Evolutionary conservation across 1,140 invertebrate species (phyloP).

Genomic region (Spodoptera litura): DNA sequence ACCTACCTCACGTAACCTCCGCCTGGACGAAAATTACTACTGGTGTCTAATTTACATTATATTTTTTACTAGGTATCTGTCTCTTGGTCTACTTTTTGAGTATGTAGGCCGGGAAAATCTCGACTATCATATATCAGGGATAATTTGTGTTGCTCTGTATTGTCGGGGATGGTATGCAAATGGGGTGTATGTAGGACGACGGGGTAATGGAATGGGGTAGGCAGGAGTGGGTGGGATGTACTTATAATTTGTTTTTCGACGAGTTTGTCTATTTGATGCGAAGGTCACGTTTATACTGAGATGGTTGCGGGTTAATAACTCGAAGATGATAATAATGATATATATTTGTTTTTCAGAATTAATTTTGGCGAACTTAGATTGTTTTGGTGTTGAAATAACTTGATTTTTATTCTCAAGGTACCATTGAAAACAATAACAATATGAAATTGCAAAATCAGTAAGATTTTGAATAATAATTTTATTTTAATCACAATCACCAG

Average conservation of each 20-base stretch:
- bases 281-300: neutral
- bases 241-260: conserved; percentile 32
- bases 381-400: too few relatives aligned
- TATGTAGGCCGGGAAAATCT: conserved; percentile 22
- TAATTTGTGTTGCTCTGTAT: conserved; percentile 42
- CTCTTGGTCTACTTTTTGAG: conserved; percentile 31
- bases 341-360: too few relatives aligned
- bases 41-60: neutral
- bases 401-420: neutral
- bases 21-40: neutral
- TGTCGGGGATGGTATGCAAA: conserved; percentile 38
- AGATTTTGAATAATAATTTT: neutral
- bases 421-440: neutral
- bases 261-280: conserved; percentile 30
- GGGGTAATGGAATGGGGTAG: neutral
- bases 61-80: neutral
- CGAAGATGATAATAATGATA: neutral
- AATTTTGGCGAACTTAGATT: too few relatives aligned
- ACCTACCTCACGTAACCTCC: conserved; percentile 19
- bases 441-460: neutral
- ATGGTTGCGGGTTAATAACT: conserved; percentile 9
- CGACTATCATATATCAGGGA: conserved; percentile 37
- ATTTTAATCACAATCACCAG: too few relatives aligned
- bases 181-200: conserved; percentile 6
- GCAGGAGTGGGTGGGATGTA: conserved; percentile 14